These are phyloP conservation scores for Oreortyx pictus DNA, from an alignment of 2,797 vertebrate species.

Conservation along the genomic window DNA sequence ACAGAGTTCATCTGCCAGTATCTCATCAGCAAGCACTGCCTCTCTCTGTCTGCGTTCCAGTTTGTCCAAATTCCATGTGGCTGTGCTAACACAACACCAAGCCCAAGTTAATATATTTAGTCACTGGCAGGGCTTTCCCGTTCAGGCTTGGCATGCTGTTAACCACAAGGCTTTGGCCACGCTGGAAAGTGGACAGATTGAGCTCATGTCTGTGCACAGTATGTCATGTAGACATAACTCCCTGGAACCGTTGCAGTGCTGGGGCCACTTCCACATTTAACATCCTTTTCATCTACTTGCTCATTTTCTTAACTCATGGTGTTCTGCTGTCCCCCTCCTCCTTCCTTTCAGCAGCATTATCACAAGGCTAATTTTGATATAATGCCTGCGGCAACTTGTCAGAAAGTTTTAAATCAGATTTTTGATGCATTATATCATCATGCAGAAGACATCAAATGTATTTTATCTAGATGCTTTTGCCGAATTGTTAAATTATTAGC, in stretches of 20 bases:
- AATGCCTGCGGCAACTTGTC: constrained; percentile 69
- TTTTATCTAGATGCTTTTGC: constrained; percentile 27
- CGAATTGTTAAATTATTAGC: neutral
- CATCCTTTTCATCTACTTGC: neutral
- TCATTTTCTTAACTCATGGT: constrained; percentile 41
- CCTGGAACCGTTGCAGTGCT: neutral
- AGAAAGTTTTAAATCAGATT: constrained; percentile 66
- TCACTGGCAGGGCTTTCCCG: constrained; percentile 17
- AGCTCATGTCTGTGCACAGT: neutral
- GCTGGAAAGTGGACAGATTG: constrained; percentile 21
- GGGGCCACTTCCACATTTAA: neutral
- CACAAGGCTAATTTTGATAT: constrained; percentile 67
- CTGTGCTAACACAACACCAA: neutral
- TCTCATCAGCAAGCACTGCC: neutral
- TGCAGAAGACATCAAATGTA: constrained; percentile 54
- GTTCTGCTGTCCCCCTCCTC: constrained; percentile 46
- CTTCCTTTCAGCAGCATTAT: constrained; percentile 57
- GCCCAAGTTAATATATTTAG: constrained; percentile 42
- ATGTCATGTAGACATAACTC: neutral
- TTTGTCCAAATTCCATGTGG: constrained; percentile 47
- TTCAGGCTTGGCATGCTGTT: constrained; percentile 21
- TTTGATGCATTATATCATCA: constrained; percentile 64
- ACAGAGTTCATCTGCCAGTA: neutral
- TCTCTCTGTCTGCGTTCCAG: neutral
- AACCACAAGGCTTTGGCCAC: constrained; percentile 31